phyloP scores from a whole-genome alignment of 2,888 invertebrate species.

The Dorcus parallelipipedus region DNA sequence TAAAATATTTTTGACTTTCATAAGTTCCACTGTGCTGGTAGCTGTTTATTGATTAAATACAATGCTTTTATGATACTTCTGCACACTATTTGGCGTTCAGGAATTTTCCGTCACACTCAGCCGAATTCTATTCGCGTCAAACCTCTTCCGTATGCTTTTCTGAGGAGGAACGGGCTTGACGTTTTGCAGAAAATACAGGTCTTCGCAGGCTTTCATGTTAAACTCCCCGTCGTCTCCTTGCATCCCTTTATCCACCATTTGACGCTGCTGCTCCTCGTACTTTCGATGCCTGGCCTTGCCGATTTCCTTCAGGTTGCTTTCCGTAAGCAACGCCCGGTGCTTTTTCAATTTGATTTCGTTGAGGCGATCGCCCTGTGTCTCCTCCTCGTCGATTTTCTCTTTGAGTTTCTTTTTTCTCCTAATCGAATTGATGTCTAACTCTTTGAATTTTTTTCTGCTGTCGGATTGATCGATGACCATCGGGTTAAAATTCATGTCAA shows the following conservation, averaged over 20 bases:
- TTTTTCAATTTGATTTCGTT: conserved; percentile 43
- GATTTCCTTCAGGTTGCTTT: background rate
- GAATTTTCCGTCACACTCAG: too few relatives aligned
- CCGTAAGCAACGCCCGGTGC: background rate
- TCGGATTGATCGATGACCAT: background rate
- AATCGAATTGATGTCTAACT: background rate
- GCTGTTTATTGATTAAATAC: too few relatives aligned
- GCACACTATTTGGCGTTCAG: too few relatives aligned
- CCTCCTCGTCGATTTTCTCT: conserved; percentile 7
- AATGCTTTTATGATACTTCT: too few relatives aligned
- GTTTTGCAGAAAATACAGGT: too few relatives aligned
- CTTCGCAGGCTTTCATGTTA: background rate
- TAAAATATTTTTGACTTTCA: too few relatives aligned
- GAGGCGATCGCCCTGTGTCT: conserved; percentile 58
- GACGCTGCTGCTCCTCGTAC: background rate
- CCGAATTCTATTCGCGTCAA: too few relatives aligned
- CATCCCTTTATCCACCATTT: background rate
- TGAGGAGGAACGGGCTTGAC: too few relatives aligned
- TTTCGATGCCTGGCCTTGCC: background rate
- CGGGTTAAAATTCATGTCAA: background rate
- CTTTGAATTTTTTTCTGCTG: conserved; percentile 7
- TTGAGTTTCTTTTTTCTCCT: conserved; percentile 4
- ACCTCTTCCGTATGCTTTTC: too few relatives aligned
- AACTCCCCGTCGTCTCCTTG: background rate
- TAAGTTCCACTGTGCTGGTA: too few relatives aligned